Conservation (phyloP, 2,797 vertebrate species). For the Danio kyathit region DNA sequence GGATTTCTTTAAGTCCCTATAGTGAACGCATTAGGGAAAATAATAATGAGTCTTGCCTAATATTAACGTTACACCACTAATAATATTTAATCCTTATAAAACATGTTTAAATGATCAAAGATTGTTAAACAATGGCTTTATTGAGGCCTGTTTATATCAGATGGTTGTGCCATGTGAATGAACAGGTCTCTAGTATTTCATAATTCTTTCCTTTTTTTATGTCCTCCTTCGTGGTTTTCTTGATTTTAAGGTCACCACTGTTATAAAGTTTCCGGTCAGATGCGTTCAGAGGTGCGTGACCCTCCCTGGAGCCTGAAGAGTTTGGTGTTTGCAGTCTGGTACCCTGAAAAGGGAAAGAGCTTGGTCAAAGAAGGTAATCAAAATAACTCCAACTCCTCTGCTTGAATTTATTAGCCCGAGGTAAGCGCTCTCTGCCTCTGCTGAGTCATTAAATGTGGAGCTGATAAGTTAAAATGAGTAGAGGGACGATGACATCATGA, state of each 20-base stretch:
- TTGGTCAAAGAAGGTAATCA: constrained; percentile 68
- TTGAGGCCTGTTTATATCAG: background rate
- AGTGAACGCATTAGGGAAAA: background rate
- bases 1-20: background rate
- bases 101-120: background rate
- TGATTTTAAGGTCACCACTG: constrained; percentile 40
- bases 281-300: constrained; percentile 34
- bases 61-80: background rate
- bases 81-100: background rate
- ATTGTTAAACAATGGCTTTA: background rate
- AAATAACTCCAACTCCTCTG: constrained; percentile 72
- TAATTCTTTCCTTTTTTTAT: constrained; percentile 3
- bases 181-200: constrained; percentile 14
- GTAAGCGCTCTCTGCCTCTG: constrained; percentile 66
- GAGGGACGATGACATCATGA: constrained; percentile 79
- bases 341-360: constrained; percentile 61
- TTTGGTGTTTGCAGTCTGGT: constrained; percentile 74
- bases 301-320: constrained; percentile 65
- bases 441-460: constrained; percentile 70
- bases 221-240: constrained; percentile 18
- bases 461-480: constrained; percentile 76
- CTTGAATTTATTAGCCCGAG: constrained; percentile 75
- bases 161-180: constrained; percentile 13
- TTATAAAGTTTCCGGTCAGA: constrained; percentile 44
- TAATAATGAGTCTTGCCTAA: background rate